Conservation (phyloP, 2,888 invertebrate genomes). For the Dexiosoma caninum region DNA sequence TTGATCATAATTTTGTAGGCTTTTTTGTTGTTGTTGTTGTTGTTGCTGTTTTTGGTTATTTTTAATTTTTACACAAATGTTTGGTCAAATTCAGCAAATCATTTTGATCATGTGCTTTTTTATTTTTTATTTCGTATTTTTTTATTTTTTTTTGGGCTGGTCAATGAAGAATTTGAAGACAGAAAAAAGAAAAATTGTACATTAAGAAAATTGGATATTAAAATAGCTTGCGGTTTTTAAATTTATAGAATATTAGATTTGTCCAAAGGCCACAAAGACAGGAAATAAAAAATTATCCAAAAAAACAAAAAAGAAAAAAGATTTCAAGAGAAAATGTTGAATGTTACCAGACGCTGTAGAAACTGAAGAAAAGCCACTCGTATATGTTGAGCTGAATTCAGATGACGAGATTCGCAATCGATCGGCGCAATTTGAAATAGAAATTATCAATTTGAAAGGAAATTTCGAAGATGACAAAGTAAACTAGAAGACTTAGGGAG, state of each 20-base stretch:
- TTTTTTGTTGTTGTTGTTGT: neutral
- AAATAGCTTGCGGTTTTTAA: slow-evolving; percentile 61
- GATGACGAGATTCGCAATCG: no score
- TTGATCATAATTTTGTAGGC: slow-evolving; percentile 60
- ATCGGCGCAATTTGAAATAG: no score
- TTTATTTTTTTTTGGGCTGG: slow-evolving; percentile 43
- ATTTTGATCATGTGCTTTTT: slow-evolving; percentile 14
- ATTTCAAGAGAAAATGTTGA: neutral
- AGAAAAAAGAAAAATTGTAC: slow-evolving; percentile 13
- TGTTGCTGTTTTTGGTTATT: slow-evolving; percentile 2
- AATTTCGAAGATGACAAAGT: no score
- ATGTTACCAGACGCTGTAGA: no score
- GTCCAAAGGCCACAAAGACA: slow-evolving; percentile 30
- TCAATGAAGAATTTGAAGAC: slow-evolving; percentile 41
- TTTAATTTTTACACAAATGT: slow-evolving; percentile 46
- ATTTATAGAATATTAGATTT: slow-evolving; percentile 60
- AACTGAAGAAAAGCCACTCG: no score
- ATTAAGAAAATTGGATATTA: slow-evolving; percentile 58
- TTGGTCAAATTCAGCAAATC: slow-evolving; percentile 54
- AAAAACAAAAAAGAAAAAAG: no score
- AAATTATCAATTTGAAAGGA: no score
- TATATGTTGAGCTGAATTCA: no score
- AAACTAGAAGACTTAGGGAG: no score
- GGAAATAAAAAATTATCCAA: slow-evolving; percentile 28
- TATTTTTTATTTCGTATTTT: neutral